Percentiles rank a stretch among this genome's conserved stretches.
Conservation (phyloP, 2,113 vertebrate species). For the Illadopsis cleaveri region DNA sequence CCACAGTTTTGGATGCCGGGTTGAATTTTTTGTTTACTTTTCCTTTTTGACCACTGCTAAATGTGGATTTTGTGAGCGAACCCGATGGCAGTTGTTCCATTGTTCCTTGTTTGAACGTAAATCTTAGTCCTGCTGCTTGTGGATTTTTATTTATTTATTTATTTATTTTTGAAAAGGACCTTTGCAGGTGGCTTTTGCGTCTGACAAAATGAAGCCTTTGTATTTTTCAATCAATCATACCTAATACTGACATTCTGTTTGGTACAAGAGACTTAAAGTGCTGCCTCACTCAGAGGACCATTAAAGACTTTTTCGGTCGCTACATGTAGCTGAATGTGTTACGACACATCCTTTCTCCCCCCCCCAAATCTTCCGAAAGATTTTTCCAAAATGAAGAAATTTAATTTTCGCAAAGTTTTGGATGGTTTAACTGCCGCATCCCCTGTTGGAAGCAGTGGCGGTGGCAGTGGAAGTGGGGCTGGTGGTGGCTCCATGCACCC, state of each 20-base stretch:
- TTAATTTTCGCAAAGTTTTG: constrained; percentile 95
- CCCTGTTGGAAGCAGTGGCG: constrained; percentile 77
- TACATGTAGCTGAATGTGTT: constrained; percentile 48
- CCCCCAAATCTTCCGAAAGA: constrained; percentile 27
- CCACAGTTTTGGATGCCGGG: not conserved
- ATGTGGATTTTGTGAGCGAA: constrained; percentile 7
- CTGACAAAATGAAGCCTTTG: constrained; percentile 51
- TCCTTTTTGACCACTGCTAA: not conserved
- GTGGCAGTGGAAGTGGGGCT: constrained; percentile 65
- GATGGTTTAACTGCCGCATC: constrained; percentile 95
- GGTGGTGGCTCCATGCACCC: constrained; percentile 68
- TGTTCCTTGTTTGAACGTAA: not conserved
- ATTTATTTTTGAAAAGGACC: not conserved
- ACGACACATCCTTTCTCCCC: not conserved
- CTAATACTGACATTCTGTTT: not conserved
- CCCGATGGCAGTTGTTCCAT: not conserved
- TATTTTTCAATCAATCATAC: constrained; percentile 21
- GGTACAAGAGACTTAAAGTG: constrained; percentile 27
- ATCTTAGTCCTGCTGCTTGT: constrained; percentile 37
- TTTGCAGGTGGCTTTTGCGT: constrained; percentile 30
- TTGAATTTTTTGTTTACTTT: constrained; percentile 20
- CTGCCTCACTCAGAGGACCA: constrained; percentile 58
- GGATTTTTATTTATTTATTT: not conserved
- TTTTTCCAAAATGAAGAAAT: constrained; percentile 93
- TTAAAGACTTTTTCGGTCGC: constrained; percentile 32